phyloP scores from a whole-genome alignment of 2,113 vertebrate species.

The Phalacrocorax brasilianus region DNA sequence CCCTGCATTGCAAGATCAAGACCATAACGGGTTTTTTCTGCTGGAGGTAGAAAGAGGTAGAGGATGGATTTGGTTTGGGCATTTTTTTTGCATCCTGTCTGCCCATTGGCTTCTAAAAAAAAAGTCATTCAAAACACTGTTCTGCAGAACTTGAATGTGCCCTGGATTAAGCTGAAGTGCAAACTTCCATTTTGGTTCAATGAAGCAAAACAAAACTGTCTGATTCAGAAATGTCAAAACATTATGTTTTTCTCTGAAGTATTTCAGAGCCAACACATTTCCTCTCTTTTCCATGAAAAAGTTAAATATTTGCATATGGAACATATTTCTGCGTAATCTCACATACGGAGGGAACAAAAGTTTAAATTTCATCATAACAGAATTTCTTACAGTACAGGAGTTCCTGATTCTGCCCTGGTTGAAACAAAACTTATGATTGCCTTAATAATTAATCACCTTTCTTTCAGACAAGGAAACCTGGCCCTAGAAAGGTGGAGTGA shows the following conservation, averaged over 20 bases:
- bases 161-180: neutral
- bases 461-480: neutral
- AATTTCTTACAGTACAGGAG: neutral
- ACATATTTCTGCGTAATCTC: neutral
- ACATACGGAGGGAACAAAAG: neutral
- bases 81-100: neutral
- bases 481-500: neutral
- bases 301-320: constrained; percentile 18
- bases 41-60: neutral
- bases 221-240: constrained; percentile 14
- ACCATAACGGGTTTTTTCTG: neutral
- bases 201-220: neutral
- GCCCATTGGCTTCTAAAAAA: neutral
- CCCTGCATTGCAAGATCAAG: neutral
- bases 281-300: neutral
- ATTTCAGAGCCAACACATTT: neutral
- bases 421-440: neutral
- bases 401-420: neutral
- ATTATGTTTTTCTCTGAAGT: neutral
- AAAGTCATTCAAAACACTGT: neutral
- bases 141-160: neutral
- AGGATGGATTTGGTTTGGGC: neutral
- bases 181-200: constrained; percentile 3
- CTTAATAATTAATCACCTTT: neutral
- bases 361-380: neutral